Evolutionary conservation across 2,888 invertebrate species (phyloP).

Genomic region (Odontothrips loti): DNA sequence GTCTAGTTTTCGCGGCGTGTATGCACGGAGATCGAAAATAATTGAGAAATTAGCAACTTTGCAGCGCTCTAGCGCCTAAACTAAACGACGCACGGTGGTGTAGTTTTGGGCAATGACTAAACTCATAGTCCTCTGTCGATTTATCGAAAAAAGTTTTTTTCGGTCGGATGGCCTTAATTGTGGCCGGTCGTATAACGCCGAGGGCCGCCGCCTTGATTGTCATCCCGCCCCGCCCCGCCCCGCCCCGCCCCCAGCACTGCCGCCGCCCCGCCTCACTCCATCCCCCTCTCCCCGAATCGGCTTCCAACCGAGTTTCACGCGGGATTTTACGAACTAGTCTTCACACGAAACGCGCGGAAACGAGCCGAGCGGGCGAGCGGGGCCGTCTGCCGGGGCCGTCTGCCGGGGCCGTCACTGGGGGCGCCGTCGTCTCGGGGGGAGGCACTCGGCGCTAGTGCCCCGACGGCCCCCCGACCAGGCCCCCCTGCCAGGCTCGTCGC

Average conservation of each 20-base stretch:
- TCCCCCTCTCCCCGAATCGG: not conserved
- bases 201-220: slow-evolving; percentile 1
- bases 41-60: too few species aligned
- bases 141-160: too few species aligned
- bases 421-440: not conserved
- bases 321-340: not conserved
- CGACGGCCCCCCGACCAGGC: not conserved
- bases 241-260: not conserved
- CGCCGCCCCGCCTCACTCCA: not conserved
- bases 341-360: not conserved
- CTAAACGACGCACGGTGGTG: too few species aligned
- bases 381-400: not conserved
- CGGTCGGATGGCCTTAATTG: too few species aligned
- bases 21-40: too few species aligned
- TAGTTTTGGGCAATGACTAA: too few species aligned
- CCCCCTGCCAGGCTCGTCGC: not conserved
- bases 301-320: slow-evolving; percentile 14
- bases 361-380: not conserved
- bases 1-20: too few species aligned
- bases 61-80: too few species aligned
- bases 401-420: not conserved
- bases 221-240: not conserved
- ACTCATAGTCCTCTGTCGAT: too few species aligned
- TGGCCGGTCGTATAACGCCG: not conserved
- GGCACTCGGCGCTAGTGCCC: too few species aligned